Evolutionary conservation across 1,140 invertebrate species (phyloP), one percentile per base, ranked within the genome.

Genomic region (Dendroctonus valens): DNA sequence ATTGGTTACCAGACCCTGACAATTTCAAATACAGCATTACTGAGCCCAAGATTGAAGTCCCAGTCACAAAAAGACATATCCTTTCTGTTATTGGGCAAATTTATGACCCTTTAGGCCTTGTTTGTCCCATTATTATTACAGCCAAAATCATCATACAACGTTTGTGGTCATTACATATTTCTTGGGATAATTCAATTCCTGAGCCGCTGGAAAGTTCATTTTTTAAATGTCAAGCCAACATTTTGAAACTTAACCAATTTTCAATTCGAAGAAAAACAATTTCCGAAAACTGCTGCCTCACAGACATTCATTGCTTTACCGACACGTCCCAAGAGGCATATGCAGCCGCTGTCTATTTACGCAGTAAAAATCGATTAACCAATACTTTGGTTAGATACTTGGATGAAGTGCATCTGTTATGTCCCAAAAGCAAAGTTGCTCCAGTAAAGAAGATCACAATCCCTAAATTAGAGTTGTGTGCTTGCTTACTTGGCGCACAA

Each of bases 81-180:
- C 57, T 77, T 12, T 75, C 73, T 5, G 60, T 58, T 12, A 65
- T 71, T 12, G 65, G 71, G 15, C 67, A 72, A 65, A 71, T 75
- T 14, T 76, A 70, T 50, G 74, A 74, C 55, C 72, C 72, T 1
- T 51, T 75, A 26, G 73, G 73, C 60, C 59, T 75, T 11, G 44
- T 80, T 6, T 67, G 70, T 41, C 76, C 79, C n/a, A 54, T 76
- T 15, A 74, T 72, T 6, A 73, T 80, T 11, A 68, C 59, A 11
- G 71, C 73, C 7, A 81, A 81, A 70, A 72, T 78, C 2, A 61
- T 81, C 6, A 52, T 82, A 7, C 80, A 82, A 71, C 53, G 75
- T 60, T 44, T 81, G 7, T 79, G 79, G 77, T 15, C 63, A 58
- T 38, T 48, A 41, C 69, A 74, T 9, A 6, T 77, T n/a, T 74